These are phyloP conservation scores for Nyctibius grandis DNA, from an alignment of 2,797 vertebrate species.

Conservation along the genomic window DNA sequence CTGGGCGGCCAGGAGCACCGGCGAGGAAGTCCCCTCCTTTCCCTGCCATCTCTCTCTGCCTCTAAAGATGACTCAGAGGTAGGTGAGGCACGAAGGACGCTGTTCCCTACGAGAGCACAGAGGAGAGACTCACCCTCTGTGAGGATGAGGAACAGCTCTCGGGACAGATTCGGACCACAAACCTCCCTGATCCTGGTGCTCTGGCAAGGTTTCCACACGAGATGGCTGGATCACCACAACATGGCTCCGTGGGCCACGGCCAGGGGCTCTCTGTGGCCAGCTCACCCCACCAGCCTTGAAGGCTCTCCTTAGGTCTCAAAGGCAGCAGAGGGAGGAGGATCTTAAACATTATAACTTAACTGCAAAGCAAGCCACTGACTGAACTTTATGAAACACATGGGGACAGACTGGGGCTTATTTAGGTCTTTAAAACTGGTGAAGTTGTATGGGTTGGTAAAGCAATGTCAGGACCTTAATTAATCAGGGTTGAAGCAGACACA, in stretches of 20 bases:
- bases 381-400: neutral
- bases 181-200: neutral
- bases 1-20: neutral
- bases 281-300: neutral
- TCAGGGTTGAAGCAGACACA: neutral
- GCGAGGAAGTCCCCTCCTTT: neutral
- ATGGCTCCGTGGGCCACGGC: neutral
- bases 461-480: neutral
- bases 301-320: neutral
- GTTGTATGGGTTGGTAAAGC: neutral
- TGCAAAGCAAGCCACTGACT: neutral
- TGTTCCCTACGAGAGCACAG: neutral
- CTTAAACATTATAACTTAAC: neutral
- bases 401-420: neutral
- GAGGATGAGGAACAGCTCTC: neutral
- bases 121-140: neutral
- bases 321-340: neutral
- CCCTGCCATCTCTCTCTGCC: neutral
- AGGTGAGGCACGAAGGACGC: neutral
- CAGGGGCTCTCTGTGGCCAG: neutral
- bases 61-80: neutral
- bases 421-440: neutral
- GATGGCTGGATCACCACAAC: neutral
- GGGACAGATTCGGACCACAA: neutral
- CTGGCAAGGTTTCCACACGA: neutral